Evolutionary conservation across 1,140 invertebrate species (phyloP).

Genomic region (Lordiphosa stackelbergi): DNA sequence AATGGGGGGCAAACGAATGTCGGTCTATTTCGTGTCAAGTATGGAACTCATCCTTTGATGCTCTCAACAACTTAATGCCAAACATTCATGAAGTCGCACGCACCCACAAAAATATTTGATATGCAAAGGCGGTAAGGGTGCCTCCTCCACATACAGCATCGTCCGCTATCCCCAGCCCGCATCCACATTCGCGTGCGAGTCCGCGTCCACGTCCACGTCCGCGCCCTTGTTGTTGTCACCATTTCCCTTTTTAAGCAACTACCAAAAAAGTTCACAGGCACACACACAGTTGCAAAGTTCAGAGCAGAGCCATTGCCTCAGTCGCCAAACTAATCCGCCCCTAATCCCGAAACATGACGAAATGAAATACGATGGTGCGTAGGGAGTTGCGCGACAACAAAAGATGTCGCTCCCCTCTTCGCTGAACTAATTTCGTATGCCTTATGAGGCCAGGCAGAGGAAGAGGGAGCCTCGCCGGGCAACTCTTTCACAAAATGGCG

Average conservation of each 20-base stretch:
- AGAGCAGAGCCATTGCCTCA: conserved; percentile 69
- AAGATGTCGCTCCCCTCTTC: conserved; percentile 10
- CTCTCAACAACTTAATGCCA: conserved; percentile 65
- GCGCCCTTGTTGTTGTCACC: conserved; percentile 68
- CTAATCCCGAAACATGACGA: conserved; percentile 77
- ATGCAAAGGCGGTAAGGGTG: conserved; percentile 62
- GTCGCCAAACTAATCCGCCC: conserved; percentile 70
- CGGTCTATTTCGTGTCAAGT: conserved; percentile 14
- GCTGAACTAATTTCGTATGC: conserved; percentile 71
- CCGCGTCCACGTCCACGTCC: conserved; percentile 30
- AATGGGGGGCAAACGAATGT: conserved; percentile 6
- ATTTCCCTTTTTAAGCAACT: conserved; percentile 54
- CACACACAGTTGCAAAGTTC: conserved; percentile 49
- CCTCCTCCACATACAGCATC: conserved; percentile 39
- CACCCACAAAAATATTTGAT: conserved; percentile 64
- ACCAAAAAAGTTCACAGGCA: conserved; percentile 57
- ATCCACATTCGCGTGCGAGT: conserved; percentile 15
- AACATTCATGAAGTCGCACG: conserved; percentile 72
- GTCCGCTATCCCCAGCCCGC: conserved; percentile 4
- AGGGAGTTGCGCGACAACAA: conserved; percentile 46
- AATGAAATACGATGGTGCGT: conserved; percentile 77
- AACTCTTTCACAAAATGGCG: conserved; percentile 72
- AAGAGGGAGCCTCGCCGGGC: conserved; percentile 28
- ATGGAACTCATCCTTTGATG: conserved; percentile 61
- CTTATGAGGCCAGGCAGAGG: conserved; percentile 48